Evolutionary conservation across 2,888 invertebrate genomes (phyloP).

Genomic region (Hydraecia micacea): DNA sequence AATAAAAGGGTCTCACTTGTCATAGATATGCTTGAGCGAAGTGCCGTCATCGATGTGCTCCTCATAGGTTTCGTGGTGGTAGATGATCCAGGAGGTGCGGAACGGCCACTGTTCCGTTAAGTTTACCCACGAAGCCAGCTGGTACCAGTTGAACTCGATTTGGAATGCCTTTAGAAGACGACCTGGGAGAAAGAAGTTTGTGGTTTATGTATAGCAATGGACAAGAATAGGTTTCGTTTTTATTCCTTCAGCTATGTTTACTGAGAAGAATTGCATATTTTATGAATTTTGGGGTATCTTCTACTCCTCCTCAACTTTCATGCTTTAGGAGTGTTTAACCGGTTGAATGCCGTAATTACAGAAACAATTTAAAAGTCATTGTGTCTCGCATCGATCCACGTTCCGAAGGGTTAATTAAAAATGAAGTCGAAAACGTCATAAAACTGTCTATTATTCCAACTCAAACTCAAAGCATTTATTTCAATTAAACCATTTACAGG

Average conservation of each 20-base stretch:
- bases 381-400: background rate
- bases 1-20: conserved; percentile 92
- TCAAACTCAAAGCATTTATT: too few relatives aligned
- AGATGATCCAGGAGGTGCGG: conserved; percentile 98
- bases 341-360: too few relatives aligned
- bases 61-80: conserved; percentile 97
- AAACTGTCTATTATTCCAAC: background rate
- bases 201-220: background rate
- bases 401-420: background rate
- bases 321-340: too few relatives aligned
- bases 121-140: conserved; percentile 99
- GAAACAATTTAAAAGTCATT: background rate
- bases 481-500: too few relatives aligned
- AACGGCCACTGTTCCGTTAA: conserved; percentile 99
- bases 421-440: background rate
- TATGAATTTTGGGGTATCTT: background rate
- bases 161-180: conserved; percentile 99
- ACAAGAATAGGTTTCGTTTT: background rate
- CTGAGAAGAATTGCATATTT: background rate
- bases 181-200: conserved; percentile 89
- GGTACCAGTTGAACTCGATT: conserved; percentile 99
- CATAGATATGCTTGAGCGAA: conserved; percentile 97
- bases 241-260: background rate
- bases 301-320: background rate
- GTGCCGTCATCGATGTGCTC: conserved; percentile 96